Evolutionary conservation across 1,140 invertebrate genomes (phyloP).

Genomic region (Caenorhabditis tropicalis): DNA sequence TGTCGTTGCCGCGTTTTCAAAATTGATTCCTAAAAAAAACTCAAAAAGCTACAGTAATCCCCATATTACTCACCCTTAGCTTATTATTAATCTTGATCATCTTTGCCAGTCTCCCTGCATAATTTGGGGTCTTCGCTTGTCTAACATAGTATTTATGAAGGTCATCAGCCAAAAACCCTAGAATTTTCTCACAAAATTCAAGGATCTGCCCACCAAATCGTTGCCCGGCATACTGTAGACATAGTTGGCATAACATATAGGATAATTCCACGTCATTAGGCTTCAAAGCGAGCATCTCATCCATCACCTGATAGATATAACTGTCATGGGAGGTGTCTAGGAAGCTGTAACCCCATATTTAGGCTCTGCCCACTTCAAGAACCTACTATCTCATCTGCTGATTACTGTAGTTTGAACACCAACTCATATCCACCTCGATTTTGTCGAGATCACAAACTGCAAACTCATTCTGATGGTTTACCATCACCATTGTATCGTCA

Average conservation of each 20-base stretch:
- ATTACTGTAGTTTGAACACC: neutral
- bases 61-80: neutral
- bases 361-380: too few relatives aligned
- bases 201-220: neutral
- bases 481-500: neutral
- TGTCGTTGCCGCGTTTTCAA: neutral
- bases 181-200: neutral
- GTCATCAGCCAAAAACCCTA: constrained; percentile 26
- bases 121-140: neutral
- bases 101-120: neutral
- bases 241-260: constrained; percentile 32
- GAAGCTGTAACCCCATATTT: constrained; percentile 22
- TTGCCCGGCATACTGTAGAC: constrained; percentile 25
- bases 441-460: neutral
- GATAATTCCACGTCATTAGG: constrained; percentile 18
- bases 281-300: neutral
- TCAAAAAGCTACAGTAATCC: neutral
- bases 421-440: neutral
- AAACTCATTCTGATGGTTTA: neutral
- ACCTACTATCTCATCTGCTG: constrained; percentile 15
- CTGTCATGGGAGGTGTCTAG: neutral
- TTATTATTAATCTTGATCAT: neutral
- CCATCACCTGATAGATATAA: neutral
- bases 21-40: neutral
- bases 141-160: constrained; percentile 26